Evolutionary conservation across 2,888 invertebrate species (phyloP).

Genomic region (Drosophila paramelanica): DNA sequence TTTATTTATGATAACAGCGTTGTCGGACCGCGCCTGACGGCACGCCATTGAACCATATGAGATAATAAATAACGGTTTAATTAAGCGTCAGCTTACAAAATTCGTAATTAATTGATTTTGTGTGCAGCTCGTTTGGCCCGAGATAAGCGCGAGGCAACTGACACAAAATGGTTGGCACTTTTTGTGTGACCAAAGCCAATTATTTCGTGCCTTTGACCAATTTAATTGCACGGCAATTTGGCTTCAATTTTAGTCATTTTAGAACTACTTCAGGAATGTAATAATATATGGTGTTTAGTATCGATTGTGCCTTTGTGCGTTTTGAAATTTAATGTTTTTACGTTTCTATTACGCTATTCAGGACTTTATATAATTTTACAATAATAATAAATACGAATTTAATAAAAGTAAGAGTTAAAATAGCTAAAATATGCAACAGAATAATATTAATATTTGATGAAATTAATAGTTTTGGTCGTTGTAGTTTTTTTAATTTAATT

Average conservation of each 20-base stretch:
- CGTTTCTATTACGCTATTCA: too few species aligned
- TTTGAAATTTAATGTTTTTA: too few species aligned
- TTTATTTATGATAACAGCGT: conserved; percentile 49
- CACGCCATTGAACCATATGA: conserved; percentile 58
- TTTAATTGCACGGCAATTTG: conserved; percentile 7
- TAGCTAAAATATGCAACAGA: too few species aligned
- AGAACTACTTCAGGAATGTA: background rate
- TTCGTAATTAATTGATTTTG: conserved; percentile 72
- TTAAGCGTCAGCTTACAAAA: conserved; percentile 72
- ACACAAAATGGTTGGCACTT: conserved; percentile 6
- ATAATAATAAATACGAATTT: too few species aligned
- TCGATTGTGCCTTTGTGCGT: too few species aligned
- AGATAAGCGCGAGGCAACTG: conserved; percentile 31
- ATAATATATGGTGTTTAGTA: too few species aligned
- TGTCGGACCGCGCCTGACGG: conserved; percentile 35
- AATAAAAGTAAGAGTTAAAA: too few species aligned
- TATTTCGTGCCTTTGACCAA: conserved; percentile 22
- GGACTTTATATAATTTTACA: too few species aligned
- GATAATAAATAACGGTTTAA: conserved; percentile 80
- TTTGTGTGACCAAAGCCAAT: conserved; percentile 16
- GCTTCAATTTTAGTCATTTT: conserved; percentile 1
- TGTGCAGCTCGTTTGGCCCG: conserved; percentile 34
- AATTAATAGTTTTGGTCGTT: too few species aligned
- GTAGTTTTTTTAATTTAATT: too few species aligned
- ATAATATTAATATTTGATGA: too few species aligned